phyloP scores from a whole-genome alignment of 2,888 invertebrate genomes.

The Acanthosoma haemorrhoidale region DNA sequence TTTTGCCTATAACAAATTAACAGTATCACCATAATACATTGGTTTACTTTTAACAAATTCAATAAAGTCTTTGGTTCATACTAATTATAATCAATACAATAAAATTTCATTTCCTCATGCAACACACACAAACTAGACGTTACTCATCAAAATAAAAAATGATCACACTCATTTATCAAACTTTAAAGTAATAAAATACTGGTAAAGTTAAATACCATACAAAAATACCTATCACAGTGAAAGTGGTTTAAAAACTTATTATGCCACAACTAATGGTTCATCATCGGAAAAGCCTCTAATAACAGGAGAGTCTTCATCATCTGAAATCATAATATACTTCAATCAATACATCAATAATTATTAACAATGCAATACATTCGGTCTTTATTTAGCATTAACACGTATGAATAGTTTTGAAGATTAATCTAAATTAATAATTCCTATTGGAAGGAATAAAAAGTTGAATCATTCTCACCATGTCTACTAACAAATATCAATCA shows the following conservation, averaged over 20 bases:
- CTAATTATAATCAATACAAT: constrained; percentile 7
- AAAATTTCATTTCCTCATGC: constrained; percentile 8
- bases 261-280: constrained; percentile 87
- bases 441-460: too few relatives aligned
- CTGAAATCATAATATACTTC: constrained; percentile 48
- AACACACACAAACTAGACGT: constrained; percentile 1
- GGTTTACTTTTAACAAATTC: not conserved
- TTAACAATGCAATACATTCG: too few relatives aligned
- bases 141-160: not conserved
- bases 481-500: too few relatives aligned
- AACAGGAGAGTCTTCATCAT: constrained; percentile 81
- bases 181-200: constrained; percentile 27
- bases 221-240: constrained; percentile 30
- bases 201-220: constrained; percentile 28
- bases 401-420: too few relatives aligned
- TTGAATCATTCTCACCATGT: too few relatives aligned
- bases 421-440: too few relatives aligned
- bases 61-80: constrained; percentile 21
- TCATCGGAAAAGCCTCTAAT: constrained; percentile 90
- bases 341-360: too few relatives aligned
- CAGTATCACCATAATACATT: not conserved
- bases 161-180: constrained; percentile 19
- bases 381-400: too few relatives aligned
- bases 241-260: constrained; percentile 44
- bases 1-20: not conserved